Conservation (phyloP, 1,140 invertebrate genomes). For the Lepidurus couesii region DNA sequence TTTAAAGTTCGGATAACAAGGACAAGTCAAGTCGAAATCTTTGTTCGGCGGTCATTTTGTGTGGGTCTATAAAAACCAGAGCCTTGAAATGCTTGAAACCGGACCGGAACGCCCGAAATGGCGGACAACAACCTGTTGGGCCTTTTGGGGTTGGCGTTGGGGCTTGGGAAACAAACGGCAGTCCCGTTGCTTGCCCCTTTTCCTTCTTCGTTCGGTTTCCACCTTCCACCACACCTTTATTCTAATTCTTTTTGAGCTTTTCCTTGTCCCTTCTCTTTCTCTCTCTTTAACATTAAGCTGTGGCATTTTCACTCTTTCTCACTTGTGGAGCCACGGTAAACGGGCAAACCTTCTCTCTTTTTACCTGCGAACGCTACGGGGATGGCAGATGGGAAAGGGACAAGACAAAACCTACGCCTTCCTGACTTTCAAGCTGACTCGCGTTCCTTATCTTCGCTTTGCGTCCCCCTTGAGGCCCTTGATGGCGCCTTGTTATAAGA, state of each 20-base stretch:
- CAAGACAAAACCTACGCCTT: neutral
- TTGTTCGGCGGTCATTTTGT: neutral
- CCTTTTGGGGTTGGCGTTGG: neutral
- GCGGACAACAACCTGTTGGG: constrained; percentile 19
- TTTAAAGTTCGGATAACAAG: no score
- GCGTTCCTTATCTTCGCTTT: neutral
- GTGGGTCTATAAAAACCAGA: neutral
- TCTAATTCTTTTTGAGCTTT: neutral
- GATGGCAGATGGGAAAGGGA: neutral
- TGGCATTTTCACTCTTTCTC: constrained; percentile 4
- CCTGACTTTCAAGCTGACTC: neutral
- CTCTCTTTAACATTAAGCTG: neutral
- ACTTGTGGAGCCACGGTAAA: neutral
- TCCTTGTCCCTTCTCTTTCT: neutral
- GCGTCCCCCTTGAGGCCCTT: neutral
- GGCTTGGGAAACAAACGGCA: constrained; percentile 12
- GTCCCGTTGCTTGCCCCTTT: constrained; percentile 20
- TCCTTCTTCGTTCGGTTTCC: neutral
- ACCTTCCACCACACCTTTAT: neutral
- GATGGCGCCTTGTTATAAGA: constrained; percentile 2
- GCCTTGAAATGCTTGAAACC: constrained; percentile 19
- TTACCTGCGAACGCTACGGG: neutral
- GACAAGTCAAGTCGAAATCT: neutral
- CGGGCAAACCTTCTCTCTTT: neutral
- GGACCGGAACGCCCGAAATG: constrained; percentile 9